phyloP scores from a whole-genome alignment of 2,888 invertebrate species.

The Aphodius sticticus region DNA sequence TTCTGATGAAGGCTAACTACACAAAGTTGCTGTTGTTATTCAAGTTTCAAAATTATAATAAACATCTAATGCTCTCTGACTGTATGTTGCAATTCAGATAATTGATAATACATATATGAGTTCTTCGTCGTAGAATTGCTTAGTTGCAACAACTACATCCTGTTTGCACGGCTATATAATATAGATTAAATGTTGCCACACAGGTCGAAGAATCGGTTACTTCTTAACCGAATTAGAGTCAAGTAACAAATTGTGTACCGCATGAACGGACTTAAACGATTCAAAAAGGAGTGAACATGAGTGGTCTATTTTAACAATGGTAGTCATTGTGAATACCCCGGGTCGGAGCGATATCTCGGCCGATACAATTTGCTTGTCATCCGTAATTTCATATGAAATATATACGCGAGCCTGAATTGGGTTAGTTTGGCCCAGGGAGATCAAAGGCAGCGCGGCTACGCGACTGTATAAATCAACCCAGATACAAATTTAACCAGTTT shows the following conservation, averaged over 20 bases:
- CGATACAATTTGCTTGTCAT: constrained; percentile 32
- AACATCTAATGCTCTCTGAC: too few relatives aligned
- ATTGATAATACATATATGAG: too few relatives aligned
- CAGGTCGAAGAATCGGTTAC: constrained; percentile 11
- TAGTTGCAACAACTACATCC: too few relatives aligned
- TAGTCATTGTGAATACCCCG: constrained; percentile 22
- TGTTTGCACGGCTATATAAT: neutral
- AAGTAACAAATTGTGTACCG: constrained; percentile 25
- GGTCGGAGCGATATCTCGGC: constrained; percentile 16
- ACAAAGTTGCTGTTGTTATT: too few relatives aligned
- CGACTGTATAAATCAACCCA: constrained; percentile 29
- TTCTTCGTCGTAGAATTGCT: too few relatives aligned
- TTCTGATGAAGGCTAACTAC: too few relatives aligned
- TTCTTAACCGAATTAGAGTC: constrained; percentile 26
- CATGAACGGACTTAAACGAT: constrained; percentile 21
- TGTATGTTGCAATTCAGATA: too few relatives aligned
- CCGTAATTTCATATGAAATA: constrained; percentile 28
- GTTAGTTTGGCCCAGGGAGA: constrained; percentile 25
- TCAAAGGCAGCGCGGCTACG: constrained; percentile 28
- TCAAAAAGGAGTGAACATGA: constrained; percentile 28
- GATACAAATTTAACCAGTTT: constrained; percentile 35
- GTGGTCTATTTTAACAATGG: constrained; percentile 33
- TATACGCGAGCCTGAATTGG: constrained; percentile 26
- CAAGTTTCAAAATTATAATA: too few relatives aligned
- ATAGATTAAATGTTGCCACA: constrained; percentile 20